Evolutionary conservation across 2,113 vertebrate species (phyloP).

Genomic region (Chaetura pelagica): DNA sequence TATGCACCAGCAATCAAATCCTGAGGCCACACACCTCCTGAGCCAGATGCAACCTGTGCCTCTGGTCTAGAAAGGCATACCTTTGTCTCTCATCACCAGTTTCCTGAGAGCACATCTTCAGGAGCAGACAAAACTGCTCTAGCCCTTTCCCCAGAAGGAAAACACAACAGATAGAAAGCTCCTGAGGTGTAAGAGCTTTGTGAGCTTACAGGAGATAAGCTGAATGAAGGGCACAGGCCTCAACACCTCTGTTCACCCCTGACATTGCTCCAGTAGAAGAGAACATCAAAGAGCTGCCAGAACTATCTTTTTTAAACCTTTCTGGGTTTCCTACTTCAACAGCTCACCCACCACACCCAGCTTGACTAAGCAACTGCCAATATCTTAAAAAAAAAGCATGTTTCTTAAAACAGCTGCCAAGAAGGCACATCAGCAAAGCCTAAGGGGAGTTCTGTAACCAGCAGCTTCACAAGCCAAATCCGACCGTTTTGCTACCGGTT

Average conservation of each 20-base stretch:
- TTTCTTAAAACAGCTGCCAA: not conserved
- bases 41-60: not conserved
- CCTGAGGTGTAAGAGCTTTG: not conserved
- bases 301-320: not conserved
- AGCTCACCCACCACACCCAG: not conserved
- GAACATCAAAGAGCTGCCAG: not conserved
- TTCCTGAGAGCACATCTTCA: not conserved
- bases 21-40: not conserved
- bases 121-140: not conserved
- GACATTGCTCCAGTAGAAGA: not conserved
- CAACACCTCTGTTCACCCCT: not conserved
- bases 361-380: not conserved
- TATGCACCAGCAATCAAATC: not conserved
- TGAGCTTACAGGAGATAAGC: not conserved
- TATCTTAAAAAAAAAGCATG: rapidly evolving
- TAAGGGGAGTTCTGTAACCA: not conserved
- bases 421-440: rapidly evolving
- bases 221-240: not conserved
- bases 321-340: not conserved
- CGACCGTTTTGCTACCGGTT: not conserved
- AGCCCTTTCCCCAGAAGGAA: not conserved
- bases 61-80: not conserved
- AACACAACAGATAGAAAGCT: rapidly evolving
- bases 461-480: not conserved
- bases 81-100: rapidly evolving